A percentile compares a stretch with the other conserved stretches of the same genome.
Evolutionary conservation across 92 coral and sea anemone genomes (phyloP).

Genomic region (Epizoanthus stellaris): DNA sequence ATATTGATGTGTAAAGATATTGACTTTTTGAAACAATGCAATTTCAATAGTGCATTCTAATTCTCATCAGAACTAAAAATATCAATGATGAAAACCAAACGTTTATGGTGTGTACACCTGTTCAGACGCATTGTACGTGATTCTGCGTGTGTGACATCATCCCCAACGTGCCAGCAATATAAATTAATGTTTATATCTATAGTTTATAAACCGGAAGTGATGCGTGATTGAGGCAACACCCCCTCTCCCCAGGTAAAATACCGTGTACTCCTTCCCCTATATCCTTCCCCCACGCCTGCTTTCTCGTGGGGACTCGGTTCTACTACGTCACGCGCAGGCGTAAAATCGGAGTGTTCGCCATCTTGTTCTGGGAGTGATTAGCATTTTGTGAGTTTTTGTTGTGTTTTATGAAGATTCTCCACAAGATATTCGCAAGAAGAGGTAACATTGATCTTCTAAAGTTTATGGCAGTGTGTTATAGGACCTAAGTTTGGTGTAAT

Average conservation of each 20-base stretch:
- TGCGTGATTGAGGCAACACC: neutral
- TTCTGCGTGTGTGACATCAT: neutral
- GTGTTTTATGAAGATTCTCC: conserved; percentile 93
- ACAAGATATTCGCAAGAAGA: conserved; percentile 68
- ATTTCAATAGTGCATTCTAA: neutral
- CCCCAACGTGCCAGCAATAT: neutral
- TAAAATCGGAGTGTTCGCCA: conserved; percentile 74
- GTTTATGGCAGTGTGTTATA: conserved; percentile 42
- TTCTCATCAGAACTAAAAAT: neutral
- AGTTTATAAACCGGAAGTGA: conserved; percentile 27
- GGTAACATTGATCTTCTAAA: conserved; percentile 57
- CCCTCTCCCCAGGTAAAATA: conserved; percentile 4
- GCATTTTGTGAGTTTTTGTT: conserved; percentile 94
- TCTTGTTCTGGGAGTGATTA: conserved; percentile 94
- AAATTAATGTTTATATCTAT: neutral
- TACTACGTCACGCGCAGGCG: conserved; percentile 90
- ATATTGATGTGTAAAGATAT: too few species aligned
- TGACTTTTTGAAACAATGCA: neutral
- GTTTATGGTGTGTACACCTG: neutral
- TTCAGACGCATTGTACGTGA: conserved; percentile 25
- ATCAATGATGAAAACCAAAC: neutral
- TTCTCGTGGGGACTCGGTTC: conserved; percentile 50
- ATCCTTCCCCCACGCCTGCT: conserved; percentile 22
- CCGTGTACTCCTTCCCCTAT: conserved; percentile 16
- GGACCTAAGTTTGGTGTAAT: conserved; percentile 12